Conservation (phyloP, 1,140 invertebrate species). For the Bombus affinis region DNA sequence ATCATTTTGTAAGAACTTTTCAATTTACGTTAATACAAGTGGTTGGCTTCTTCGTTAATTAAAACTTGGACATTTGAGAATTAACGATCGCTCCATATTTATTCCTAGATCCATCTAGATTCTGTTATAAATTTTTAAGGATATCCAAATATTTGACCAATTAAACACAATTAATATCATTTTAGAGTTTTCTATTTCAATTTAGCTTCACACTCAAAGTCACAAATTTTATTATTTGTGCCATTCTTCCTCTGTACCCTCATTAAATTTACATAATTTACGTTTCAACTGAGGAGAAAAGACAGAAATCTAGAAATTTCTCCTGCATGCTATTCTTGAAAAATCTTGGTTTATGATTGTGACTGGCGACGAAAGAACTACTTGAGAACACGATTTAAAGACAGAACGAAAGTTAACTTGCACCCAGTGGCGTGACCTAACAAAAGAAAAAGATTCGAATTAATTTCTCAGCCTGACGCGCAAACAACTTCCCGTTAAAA, state of each 20-base stretch:
- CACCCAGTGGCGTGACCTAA: neutral
- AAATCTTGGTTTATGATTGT: neutral
- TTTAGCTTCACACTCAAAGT: too few species aligned
- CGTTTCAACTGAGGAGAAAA: neutral
- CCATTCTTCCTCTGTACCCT: neutral
- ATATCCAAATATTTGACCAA: too few species aligned
- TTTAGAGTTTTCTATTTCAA: too few species aligned
- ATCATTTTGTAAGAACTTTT: neutral
- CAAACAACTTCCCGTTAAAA: neutral
- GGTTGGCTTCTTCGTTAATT: too few species aligned
- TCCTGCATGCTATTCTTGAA: neutral
- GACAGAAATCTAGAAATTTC: neutral
- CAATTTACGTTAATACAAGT: too few species aligned
- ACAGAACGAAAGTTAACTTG: neutral
- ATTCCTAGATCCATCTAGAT: too few species aligned
- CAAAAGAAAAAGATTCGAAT: neutral
- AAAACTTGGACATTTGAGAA: too few species aligned
- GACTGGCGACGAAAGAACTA: neutral
- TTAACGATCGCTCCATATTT: too few species aligned
- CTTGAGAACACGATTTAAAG: neutral
- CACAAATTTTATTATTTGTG: neutral
- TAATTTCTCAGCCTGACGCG: neutral
- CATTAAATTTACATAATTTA: neutral
- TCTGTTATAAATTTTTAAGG: too few species aligned
- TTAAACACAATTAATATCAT: too few species aligned